Conservation (phyloP, 2,113 vertebrate genomes). For the Perca flavescens region DNA sequence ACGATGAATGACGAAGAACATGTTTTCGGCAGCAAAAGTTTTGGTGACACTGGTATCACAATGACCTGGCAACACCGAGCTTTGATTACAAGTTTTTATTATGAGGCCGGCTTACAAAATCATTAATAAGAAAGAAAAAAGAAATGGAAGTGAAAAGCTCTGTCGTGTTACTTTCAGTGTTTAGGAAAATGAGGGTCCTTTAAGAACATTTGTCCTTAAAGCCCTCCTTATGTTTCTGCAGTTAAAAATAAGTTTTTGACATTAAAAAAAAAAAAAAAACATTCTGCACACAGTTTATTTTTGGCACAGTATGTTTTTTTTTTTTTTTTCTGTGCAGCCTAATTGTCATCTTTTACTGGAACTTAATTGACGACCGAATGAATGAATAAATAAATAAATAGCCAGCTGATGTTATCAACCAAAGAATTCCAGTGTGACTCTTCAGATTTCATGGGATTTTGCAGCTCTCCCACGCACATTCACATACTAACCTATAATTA, state of each 20-base stretch:
- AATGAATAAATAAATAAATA: conserved; percentile 36
- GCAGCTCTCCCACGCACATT: conserved; percentile 56
- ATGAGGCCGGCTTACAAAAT: background rate
- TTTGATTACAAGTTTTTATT: background rate
- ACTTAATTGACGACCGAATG: background rate
- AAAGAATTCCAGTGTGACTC: conserved; percentile 32
- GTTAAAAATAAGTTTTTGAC: conserved; percentile 33
- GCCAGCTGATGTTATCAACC: conserved; percentile 35
- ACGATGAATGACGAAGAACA: background rate
- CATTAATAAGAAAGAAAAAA: background rate
- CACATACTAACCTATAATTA: conserved; percentile 58
- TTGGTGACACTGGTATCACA: background rate
- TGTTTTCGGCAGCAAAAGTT: background rate
- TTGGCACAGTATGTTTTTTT: background rate
- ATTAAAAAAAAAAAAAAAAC: conserved; percentile 10
- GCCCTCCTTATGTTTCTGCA: background rate
- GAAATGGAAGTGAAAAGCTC: background rate
- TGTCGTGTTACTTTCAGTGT: background rate
- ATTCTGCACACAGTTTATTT: conserved; percentile 13
- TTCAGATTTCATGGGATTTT: conserved; percentile 71
- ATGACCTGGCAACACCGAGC: background rate
- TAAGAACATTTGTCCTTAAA: conserved; percentile 18
- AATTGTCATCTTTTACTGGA: conserved; percentile 7
- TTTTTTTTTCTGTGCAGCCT: background rate
- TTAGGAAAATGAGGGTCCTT: background rate